Evolutionary conservation across 2,888 invertebrate species (phyloP).

Genomic region (Trichopria drosophilae): DNA sequence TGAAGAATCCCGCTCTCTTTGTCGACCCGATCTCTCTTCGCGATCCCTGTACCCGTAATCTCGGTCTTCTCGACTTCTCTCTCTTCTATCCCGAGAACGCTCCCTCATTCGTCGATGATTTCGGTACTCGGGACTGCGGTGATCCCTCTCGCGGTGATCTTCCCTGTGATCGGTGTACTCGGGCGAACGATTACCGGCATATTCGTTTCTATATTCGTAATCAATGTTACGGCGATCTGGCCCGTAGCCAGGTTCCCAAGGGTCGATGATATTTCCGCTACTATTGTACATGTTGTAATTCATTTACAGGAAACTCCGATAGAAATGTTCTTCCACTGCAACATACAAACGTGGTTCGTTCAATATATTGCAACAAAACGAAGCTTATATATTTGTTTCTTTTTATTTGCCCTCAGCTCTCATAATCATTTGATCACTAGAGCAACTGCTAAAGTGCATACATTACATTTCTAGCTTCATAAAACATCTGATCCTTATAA

Average conservation of each 20-base stretch:
- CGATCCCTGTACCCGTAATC: constrained; percentile 51
- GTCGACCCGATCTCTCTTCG: constrained; percentile 42
- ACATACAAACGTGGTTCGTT: too few species aligned
- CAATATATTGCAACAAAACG: too few species aligned
- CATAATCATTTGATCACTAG: too few species aligned
- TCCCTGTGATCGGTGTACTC: constrained; percentile 47
- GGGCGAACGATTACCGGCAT: constrained; percentile 48
- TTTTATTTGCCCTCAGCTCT: too few species aligned
- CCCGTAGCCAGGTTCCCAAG: constrained; percentile 56
- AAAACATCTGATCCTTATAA: too few species aligned
- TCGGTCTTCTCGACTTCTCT: constrained; percentile 50
- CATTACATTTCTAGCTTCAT: too few species aligned
- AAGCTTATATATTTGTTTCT: too few species aligned
- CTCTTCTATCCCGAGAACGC: constrained; percentile 51
- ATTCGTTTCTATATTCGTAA: constrained; percentile 46
- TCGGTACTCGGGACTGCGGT: constrained; percentile 53
- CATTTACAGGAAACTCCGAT: too few species aligned
- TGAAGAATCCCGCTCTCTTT: constrained; percentile 39
- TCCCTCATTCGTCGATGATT: constrained; percentile 50
- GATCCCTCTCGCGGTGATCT: constrained; percentile 39
- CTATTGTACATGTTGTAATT: constrained; percentile 52
- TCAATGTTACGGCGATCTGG: too few species aligned
- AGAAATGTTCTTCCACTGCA: too few species aligned
- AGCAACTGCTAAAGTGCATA: too few species aligned
- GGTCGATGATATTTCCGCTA: constrained; percentile 47